Evolutionary conservation across 2,888 invertebrate species (phyloP), one percentile per base, ranked within the genome.

Genomic region (Scrobipalpa costella): DNA sequence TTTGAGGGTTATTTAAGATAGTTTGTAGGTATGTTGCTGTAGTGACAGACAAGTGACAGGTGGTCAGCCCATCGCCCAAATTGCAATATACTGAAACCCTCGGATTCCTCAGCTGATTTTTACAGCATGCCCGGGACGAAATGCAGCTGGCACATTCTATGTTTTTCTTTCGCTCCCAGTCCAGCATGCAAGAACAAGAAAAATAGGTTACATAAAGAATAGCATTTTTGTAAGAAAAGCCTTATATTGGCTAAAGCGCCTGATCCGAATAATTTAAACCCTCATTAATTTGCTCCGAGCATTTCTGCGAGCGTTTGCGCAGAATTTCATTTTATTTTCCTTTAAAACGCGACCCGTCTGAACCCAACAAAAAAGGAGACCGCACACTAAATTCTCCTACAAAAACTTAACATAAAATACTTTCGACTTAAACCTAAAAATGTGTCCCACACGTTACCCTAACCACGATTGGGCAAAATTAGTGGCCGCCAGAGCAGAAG

Each of bases 381-480:
- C 52, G 47, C 65, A 64, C 49, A 27, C 66, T 68, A 66, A 68
- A 69, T 68, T 67, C 34, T 21, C 15, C 40, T 33, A 27, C 59
- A 72, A 69, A 70, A 63, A 65, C 66, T 63, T 69, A 69, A 66
- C 68, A 69, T 67, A 68, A 71, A 71, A 70, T 66, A 67, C 67
- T 71, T 68, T 70, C 68, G 69, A 71, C 73, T 74, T 78, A 78
- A 80, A 76, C 68, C 70, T 76, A 78, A 84, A 85, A 85, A 84
- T 85, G 71, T 86, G 81, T 82, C 80, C 77, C 81, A 79, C 76
- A 79, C 81, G 81, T 85, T 87, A 84, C 79, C 81, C 77, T 81
- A 83, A 80, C 85, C 81, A 78, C 84, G 84, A 88, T 85, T 83
- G 84, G 85, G 79, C 82, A 80, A 84, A 89, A 90, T 90, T 90